A percentile compares a stretch with the other conserved stretches of the same genome.
phyloP scores from a whole-genome alignment of 2,113 vertebrate genomes.

The Gobius niger region DNA sequence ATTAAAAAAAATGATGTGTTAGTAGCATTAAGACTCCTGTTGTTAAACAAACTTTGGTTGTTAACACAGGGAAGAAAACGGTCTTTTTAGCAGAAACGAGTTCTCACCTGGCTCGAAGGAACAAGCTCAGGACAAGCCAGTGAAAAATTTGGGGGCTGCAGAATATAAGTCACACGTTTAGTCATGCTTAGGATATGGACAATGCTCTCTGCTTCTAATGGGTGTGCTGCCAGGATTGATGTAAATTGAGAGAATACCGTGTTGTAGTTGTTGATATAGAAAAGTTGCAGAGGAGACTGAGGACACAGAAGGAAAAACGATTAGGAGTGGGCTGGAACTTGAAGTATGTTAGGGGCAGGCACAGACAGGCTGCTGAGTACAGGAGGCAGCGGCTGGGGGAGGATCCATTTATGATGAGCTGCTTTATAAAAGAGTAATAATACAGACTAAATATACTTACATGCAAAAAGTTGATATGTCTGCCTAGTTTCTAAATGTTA shows the following conservation, averaged over 20 bases:
- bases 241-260: too few relatives aligned
- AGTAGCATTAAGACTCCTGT: too few relatives aligned
- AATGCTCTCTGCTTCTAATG: too few relatives aligned
- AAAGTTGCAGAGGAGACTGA: background rate
- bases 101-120: too few relatives aligned
- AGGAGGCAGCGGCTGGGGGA: slow-evolving; percentile 1
- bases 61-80: too few relatives aligned
- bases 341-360: slow-evolving; percentile 57
- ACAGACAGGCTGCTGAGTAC: slow-evolving; percentile 44
- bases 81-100: too few relatives aligned
- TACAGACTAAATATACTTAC: background rate
- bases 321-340: slow-evolving; percentile 45
- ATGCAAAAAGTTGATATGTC: background rate
- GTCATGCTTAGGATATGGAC: too few relatives aligned
- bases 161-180: background rate
- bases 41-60: too few relatives aligned
- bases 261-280: too few relatives aligned
- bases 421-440: background rate
- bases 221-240: too few relatives aligned
- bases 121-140: slow-evolving; percentile 27
- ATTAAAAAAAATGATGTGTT: too few relatives aligned
- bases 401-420: background rate
- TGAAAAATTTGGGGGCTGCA: slow-evolving; percentile 9
- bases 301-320: background rate
- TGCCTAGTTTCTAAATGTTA: too few relatives aligned